A percentile compares a stretch with the other conserved stretches of the same genome.
phyloP scores from a whole-genome alignment of 92 coral and sea anemone genomes.

The Phenganax marumi region DNA sequence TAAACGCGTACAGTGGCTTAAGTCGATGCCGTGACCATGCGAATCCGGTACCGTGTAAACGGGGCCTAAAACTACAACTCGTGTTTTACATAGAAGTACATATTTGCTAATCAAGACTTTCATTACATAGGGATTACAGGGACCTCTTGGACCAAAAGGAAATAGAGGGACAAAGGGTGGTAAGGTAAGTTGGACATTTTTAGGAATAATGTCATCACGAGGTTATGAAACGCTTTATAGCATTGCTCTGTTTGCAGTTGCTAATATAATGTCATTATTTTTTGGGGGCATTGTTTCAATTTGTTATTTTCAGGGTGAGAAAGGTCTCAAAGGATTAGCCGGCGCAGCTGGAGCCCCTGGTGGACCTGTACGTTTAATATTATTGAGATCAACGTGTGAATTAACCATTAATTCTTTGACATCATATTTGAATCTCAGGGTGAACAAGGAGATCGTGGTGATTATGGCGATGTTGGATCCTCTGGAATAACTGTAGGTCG shows the following conservation, averaged over 20 bases:
- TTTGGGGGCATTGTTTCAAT: background rate
- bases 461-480: conserved; percentile 13
- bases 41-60: no score
- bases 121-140: conserved; percentile 12
- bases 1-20: no score
- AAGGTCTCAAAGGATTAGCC: conserved; percentile 18
- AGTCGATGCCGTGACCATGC: no score
- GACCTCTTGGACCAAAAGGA: conserved; percentile 16
- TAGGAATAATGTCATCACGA: background rate
- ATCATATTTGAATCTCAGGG: conserved; percentile 15
- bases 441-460: conserved; percentile 33
- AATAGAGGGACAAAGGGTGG: conserved; percentile 19
- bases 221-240: background rate
- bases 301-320: conserved; percentile 24
- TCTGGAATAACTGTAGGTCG: conserved; percentile 25
- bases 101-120: background rate
- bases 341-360: conserved; percentile 12
- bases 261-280: background rate
- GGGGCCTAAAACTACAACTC: no score
- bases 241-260: background rate
- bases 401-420: background rate
- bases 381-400: background rate
- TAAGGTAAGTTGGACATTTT: conserved; percentile 11
- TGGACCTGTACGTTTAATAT: conserved; percentile 7
- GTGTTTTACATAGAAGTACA: background rate